phyloP scores from a whole-genome alignment of 2,888 invertebrate species.

The Drosophila multiciliata region DNA sequence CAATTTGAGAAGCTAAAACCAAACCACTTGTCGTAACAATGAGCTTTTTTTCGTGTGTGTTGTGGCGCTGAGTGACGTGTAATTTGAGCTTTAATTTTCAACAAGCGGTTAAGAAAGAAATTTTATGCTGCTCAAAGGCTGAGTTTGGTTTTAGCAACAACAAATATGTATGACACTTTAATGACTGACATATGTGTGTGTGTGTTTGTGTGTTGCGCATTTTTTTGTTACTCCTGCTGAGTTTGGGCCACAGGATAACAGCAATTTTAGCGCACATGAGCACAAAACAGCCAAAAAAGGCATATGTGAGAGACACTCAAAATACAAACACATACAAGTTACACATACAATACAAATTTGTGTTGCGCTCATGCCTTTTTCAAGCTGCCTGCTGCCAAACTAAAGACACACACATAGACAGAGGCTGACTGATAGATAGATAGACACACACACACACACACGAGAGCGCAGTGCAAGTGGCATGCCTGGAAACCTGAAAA shows the following conservation, averaged over 20 bases:
- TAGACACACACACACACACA: slow-evolving; percentile 4
- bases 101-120: slow-evolving; percentile 8
- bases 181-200: slow-evolving; percentile 2
- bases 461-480: not conserved
- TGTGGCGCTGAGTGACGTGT: slow-evolving; percentile 38
- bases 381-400: slow-evolving; percentile 32
- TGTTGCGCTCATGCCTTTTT: slow-evolving; percentile 45
- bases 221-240: slow-evolving; percentile 78
- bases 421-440: not conserved
- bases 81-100: slow-evolving; percentile 51
- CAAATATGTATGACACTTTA: not conserved
- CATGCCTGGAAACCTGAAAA: slow-evolving; percentile 68
- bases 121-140: not conserved
- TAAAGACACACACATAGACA: slow-evolving; percentile 10
- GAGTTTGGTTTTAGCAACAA: slow-evolving; percentile 6
- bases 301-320: slow-evolving; percentile 20
- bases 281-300: slow-evolving; percentile 53
- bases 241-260: slow-evolving; percentile 78
- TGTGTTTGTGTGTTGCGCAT: slow-evolving; percentile 47
- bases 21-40: slow-evolving; percentile 24
- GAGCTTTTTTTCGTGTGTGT: slow-evolving; percentile 28
- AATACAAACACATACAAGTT: not conserved
- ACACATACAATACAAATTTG: slow-evolving; percentile 7
- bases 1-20: slow-evolving; percentile 28
- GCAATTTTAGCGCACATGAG: slow-evolving; percentile 47